Percentiles rank a stretch among this genome's conserved stretches.
phyloP scores from a whole-genome alignment of 2,888 invertebrate genomes.

The Sialis lutaria region DNA sequence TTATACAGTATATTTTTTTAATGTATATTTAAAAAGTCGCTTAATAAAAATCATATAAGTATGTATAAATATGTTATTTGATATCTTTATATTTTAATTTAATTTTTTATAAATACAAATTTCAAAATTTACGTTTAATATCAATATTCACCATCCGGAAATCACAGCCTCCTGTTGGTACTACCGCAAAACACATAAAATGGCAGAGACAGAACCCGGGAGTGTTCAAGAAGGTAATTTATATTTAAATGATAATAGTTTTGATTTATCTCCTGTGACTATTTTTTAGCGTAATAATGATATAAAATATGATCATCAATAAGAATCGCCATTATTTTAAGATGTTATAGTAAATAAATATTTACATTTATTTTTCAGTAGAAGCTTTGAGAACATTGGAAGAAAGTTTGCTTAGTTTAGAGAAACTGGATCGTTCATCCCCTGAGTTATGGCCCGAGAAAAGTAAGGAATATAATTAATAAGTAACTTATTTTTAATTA shows the following conservation, averaged over 20 bases:
- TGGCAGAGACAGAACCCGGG: constrained; percentile 49
- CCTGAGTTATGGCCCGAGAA: constrained; percentile 95
- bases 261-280: not conserved
- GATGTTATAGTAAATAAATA: no score
- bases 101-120: no score
- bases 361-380: constrained; percentile 1
- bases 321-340: no score
- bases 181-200: constrained; percentile 21
- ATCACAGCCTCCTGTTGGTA: not conserved
- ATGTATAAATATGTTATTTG: no score
- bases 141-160: not conserved
- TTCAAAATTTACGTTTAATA: no score
- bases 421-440: constrained; percentile 85
- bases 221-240: constrained; percentile 40
- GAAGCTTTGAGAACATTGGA: constrained; percentile 24
- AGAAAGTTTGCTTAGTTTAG: constrained; percentile 68
- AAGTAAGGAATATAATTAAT: constrained; percentile 40
- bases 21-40: no score
- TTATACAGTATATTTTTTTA: no score
- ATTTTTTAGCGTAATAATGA: no score
- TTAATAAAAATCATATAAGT: no score
- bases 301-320: no score
- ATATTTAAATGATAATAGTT: not conserved
- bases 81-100: no score
- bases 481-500: not conserved